A percentile compares a stretch with the other conserved stretches of the same genome.
Conservation (phyloP, 2,797 vertebrate species). For the Phrynocephalus vlangalii region DNA sequence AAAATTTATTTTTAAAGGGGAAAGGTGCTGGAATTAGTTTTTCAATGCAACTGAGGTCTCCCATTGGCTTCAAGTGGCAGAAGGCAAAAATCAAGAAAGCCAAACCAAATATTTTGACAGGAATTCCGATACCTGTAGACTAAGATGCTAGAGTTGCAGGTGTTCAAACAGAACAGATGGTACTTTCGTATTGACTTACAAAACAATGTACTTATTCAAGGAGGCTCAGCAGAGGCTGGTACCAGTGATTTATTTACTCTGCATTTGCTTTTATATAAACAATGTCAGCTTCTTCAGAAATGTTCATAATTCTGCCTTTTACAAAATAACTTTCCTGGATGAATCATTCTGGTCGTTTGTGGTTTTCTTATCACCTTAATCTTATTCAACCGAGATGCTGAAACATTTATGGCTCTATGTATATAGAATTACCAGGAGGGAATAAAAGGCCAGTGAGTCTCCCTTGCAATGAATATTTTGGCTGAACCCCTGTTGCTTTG, state of each 20-base stretch:
- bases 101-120: slow-evolving; percentile 45
- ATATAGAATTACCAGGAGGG: slow-evolving; percentile 17
- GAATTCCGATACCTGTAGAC: slow-evolving; percentile 21
- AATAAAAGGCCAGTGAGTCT: slow-evolving; percentile 21
- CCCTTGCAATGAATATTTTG: not conserved
- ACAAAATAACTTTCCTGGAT: slow-evolving; percentile 28
- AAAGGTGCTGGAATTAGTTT: not conserved
- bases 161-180: slow-evolving; percentile 10
- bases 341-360: slow-evolving; percentile 16
- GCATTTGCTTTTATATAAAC: slow-evolving; percentile 24
- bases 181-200: slow-evolving; percentile 41
- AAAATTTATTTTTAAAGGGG: not conserved
- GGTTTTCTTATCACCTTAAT: slow-evolving; percentile 17
- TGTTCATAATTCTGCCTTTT: not conserved
- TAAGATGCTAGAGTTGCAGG: slow-evolving; percentile 23
- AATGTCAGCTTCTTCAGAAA: slow-evolving; percentile 32
- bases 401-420: slow-evolving; percentile 21
- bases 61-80: slow-evolving; percentile 23
- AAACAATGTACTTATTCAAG: slow-evolving; percentile 35
- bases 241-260: not conserved
- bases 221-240: not conserved
- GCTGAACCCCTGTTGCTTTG: no score
- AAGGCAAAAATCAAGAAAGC: slow-evolving; percentile 19
- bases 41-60: not conserved
- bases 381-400: not conserved